Evolutionary conservation across 2,113 vertebrate genomes (phyloP).

Genomic region (Smithornis capensis): DNA sequence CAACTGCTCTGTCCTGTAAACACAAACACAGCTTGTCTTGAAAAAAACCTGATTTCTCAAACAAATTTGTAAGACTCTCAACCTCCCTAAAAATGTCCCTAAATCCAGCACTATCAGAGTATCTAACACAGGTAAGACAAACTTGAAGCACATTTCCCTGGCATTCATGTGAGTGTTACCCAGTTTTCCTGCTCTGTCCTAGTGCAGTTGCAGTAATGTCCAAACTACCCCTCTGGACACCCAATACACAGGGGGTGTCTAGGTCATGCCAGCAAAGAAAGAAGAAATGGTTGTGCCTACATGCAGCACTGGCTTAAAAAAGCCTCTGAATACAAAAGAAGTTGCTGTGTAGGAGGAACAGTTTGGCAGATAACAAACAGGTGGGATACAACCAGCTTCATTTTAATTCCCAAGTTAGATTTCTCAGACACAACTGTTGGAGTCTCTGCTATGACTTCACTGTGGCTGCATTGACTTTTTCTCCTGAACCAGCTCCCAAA

Average conservation of each 20-base stretch:
- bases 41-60: background rate
- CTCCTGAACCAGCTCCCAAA: background rate
- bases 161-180: background rate
- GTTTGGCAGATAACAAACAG: background rate
- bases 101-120: background rate
- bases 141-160: background rate
- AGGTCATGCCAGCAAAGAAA: background rate
- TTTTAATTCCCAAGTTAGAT: background rate
- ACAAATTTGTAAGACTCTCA: background rate
- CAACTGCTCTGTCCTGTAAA: background rate
- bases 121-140: background rate
- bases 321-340: rapidly evolving
- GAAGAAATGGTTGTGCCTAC: background rate
- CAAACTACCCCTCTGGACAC: background rate
- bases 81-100: background rate
- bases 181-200: background rate
- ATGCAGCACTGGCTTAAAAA: background rate
- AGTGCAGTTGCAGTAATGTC: background rate
- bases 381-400: background rate
- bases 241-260: background rate
- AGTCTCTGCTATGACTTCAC: background rate
- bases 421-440: background rate
- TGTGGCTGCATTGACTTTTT: background rate
- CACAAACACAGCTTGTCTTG: background rate
- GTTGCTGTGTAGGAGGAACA: background rate